Evolutionary conservation across 2,113 vertebrate genomes (phyloP).

Genomic region (Lonchura striata): DNA sequence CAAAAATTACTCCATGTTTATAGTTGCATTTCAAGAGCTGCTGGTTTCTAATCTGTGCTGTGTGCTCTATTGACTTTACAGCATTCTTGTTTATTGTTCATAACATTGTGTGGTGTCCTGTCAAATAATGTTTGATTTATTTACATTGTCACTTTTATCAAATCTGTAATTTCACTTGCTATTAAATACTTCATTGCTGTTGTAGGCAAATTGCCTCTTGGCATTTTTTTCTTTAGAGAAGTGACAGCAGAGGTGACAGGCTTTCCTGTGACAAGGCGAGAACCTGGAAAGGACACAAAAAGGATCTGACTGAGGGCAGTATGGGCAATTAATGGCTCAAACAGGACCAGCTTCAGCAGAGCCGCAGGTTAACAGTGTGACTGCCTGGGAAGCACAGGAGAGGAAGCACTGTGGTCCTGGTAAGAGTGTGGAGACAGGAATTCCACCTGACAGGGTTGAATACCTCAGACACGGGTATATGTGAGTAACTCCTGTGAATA

Average conservation of each 20-base stretch:
- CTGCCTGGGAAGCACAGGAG: not conserved
- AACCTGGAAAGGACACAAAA: not conserved
- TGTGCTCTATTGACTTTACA: not conserved
- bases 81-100: not conserved
- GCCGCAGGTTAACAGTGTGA: not conserved
- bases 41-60: not conserved
- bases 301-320: not conserved
- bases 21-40: not conserved
- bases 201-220: not conserved
- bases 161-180: not conserved
- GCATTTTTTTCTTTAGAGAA: not conserved
- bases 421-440: not conserved
- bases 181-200: not conserved
- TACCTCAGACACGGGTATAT: not conserved
- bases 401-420: not conserved
- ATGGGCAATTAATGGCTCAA: not conserved
- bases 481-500: not conserved
- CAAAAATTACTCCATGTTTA: not conserved
- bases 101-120: not conserved
- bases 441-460: not conserved
- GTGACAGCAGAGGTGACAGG: not conserved
- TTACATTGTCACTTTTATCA: not conserved
- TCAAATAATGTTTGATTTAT: not conserved
- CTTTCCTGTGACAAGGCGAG: not conserved
- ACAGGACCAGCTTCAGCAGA: not conserved